Evolutionary conservation across 2,113 vertebrate species (phyloP).

Genomic region (Tapirus terrestris): DNA sequence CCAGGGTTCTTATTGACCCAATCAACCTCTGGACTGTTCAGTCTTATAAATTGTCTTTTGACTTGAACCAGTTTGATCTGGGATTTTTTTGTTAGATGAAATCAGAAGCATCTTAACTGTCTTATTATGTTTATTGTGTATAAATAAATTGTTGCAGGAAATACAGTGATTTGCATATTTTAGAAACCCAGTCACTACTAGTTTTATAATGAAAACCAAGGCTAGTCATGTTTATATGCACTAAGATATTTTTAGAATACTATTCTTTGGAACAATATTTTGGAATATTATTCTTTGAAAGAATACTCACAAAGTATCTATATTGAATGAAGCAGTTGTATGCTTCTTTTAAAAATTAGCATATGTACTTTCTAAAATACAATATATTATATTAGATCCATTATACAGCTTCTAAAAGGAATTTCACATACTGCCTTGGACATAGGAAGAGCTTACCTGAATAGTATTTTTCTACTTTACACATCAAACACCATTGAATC

Average conservation of each 20-base stretch:
- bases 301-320: not conserved
- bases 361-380: not conserved
- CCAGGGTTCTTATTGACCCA: not conserved
- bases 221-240: not conserved
- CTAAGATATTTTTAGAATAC: not conserved
- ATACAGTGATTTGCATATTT: not conserved
- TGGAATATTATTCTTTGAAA: not conserved
- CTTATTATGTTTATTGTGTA: not conserved
- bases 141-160: not conserved
- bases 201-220: not conserved
- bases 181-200: not conserved
- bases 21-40: not conserved
- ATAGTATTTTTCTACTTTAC: slow-evolving; percentile 24
- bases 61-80: not conserved
- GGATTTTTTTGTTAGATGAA: not conserved
- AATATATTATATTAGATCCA: not conserved
- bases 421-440: not conserved
- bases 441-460: not conserved
- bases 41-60: not conserved
- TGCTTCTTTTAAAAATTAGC: not conserved
- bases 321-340: not conserved
- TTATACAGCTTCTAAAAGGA: not conserved
- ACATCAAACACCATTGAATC: not conserved
- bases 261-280: not conserved
- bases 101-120: not conserved